Percentiles rank a stretch among this genome's conserved stretches.
Conservation (phyloP, 2,113 vertebrate species). For the Chrysemys picta region DNA sequence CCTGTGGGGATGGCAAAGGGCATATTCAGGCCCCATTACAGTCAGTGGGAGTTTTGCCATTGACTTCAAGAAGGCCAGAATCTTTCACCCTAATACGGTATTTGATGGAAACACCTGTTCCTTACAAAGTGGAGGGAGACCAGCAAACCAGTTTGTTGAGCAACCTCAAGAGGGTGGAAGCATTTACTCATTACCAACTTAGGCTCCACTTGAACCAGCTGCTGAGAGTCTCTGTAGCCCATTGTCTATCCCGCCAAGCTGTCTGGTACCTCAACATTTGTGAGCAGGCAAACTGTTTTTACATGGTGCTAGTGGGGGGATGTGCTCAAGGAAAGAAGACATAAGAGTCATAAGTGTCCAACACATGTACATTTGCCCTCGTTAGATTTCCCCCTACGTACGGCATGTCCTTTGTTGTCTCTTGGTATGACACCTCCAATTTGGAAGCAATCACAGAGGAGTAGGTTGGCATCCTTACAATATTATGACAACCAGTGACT, state of each 20-base stretch:
- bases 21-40: too few species aligned
- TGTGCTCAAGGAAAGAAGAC: background rate
- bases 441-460: background rate
- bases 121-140: background rate
- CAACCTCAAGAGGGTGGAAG: background rate
- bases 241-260: background rate
- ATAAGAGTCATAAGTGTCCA: slow-evolving; percentile 44
- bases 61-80: background rate
- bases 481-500: slow-evolving; percentile 41
- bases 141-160: background rate
- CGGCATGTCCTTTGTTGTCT: slow-evolving; percentile 24
- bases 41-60: too few species aligned
- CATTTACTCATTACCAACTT: background rate
- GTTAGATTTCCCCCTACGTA: background rate
- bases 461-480: background rate
- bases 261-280: background rate
- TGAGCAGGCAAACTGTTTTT: background rate
- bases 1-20: too few species aligned
- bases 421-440: background rate
- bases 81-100: background rate
- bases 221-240: background rate
- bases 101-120: background rate
- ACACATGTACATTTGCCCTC: background rate
- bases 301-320: background rate
- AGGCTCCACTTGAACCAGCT: background rate